Conservation (phyloP, 2,113 vertebrate genomes). For the Todiramphus chloris region DNA sequence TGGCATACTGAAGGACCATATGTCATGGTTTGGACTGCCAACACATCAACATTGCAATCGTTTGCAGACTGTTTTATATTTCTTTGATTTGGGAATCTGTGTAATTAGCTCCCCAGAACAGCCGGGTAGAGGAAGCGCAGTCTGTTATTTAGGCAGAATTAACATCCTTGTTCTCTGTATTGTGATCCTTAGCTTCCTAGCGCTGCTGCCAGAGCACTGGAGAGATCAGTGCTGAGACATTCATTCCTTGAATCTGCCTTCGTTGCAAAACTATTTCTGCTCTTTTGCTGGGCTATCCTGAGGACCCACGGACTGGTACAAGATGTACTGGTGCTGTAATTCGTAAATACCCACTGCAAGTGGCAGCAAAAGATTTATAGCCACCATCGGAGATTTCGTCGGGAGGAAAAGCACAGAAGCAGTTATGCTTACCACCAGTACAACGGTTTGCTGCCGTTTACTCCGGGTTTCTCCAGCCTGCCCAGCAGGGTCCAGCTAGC, state of each 20-base stretch:
- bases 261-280: slow-evolving; percentile 32
- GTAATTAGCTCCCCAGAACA: slow-evolving; percentile 64
- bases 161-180: slow-evolving; percentile 50
- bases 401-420: neutral
- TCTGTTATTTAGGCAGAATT: slow-evolving; percentile 69
- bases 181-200: slow-evolving; percentile 41
- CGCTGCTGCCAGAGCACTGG: neutral
- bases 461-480: neutral
- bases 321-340: neutral
- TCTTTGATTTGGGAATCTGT: slow-evolving; percentile 53
- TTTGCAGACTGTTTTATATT: slow-evolving; percentile 65
- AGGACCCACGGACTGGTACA: neutral
- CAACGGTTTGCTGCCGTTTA: neutral
- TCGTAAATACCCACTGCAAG: slow-evolving; percentile 22
- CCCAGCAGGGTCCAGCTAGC: neutral
- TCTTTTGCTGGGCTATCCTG: slow-evolving; percentile 4
- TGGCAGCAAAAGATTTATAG: slow-evolving; percentile 35
- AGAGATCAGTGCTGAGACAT: slow-evolving; percentile 12
- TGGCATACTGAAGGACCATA: slow-evolving; percentile 66
- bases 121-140: slow-evolving; percentile 33
- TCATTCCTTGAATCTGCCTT: slow-evolving; percentile 4
- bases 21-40: slow-evolving; percentile 65
- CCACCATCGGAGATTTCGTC: neutral
- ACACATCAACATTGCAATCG: slow-evolving; percentile 55
- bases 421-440: neutral